Conservation (phyloP, 1,140 invertebrate species). For the Lordiphosa mommai region DNA sequence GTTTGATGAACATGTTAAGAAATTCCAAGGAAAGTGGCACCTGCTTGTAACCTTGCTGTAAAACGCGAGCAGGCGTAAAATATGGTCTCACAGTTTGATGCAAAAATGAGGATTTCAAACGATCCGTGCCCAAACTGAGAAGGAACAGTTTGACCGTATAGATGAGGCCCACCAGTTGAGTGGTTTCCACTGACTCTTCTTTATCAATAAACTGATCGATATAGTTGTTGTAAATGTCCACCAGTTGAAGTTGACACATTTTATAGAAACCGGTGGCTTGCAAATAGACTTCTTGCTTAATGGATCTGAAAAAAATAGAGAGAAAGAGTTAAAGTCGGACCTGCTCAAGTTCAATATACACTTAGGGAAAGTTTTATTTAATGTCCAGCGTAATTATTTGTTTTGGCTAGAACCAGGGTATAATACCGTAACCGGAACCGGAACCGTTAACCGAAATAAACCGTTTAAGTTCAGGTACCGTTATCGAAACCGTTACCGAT, state of each 20-base stretch:
- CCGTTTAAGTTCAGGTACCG: no score
- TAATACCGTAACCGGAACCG: no score
- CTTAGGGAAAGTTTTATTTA: neutral
- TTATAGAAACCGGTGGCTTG: slow-evolving; percentile 76
- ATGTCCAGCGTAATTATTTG: no score
- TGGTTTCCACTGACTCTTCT: slow-evolving; percentile 21
- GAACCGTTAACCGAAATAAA: no score
- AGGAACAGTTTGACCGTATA: slow-evolving; percentile 72
- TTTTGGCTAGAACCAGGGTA: no score
- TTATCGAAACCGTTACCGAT: no score
- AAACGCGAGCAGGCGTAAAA: slow-evolving; percentile 56
- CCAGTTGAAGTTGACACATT: slow-evolving; percentile 70
- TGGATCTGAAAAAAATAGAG: slow-evolving; percentile 38
- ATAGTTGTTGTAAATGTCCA: slow-evolving; percentile 73
- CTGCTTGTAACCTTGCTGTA: slow-evolving; percentile 64
- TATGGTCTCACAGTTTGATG: slow-evolving; percentile 61
- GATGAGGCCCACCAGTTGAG: slow-evolving; percentile 59
- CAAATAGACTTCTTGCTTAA: slow-evolving; percentile 67
- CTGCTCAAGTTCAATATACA: no score
- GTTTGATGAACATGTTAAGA: slow-evolving; percentile 74
- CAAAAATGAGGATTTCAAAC: slow-evolving; percentile 57
- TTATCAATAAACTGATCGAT: slow-evolving; percentile 31
- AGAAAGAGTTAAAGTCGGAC: neutral
- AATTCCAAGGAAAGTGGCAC: slow-evolving; percentile 69
- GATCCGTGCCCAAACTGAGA: slow-evolving; percentile 62